Base-by-base conservation (phyloP, 1,140 invertebrate genomes). In the Drosophila oshimai region DNA sequence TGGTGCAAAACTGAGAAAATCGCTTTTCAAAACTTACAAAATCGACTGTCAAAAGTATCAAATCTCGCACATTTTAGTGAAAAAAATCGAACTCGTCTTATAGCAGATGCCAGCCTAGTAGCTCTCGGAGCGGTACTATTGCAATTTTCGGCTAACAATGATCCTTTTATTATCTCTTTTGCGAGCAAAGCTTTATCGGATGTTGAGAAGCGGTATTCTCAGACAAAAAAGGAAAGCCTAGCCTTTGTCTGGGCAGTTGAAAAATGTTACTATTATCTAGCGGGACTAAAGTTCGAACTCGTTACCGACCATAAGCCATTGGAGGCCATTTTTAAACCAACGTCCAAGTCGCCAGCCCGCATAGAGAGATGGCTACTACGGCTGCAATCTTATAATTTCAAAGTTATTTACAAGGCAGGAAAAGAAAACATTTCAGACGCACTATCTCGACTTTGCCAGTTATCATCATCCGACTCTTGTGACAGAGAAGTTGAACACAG, bases 61-160 rank as follows among this genome's bases (percentile, higher is more conserved):
- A 44, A 17, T 10, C 39, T 51, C 0, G 9, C 12, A 31, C 62
- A 74, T 20, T 69, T 61, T 2, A 42, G 57, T 6, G 28, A 20
- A 1, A 6, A 6, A 13, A 37, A 45, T 12, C 10, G 20, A 18
- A 65, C 60, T 2, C 44, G 45, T 20, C 15, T 62, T 3, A 62
- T 68, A 4, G 62, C 70, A 20, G 54, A 73, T 22, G 62, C 70
- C 5, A 73, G 62, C 24, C 62, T 54, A 0, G 54, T 72, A n/a
- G 69, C 47, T 4, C 18, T 72, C 12, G 69, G 47, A 17, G 61
- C 41, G 10, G 49, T 68, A 3, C 18, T 71, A 7, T 33, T 62
- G 9, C 45, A 64, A 36, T 49, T 57, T 17, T 28, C 22, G 13
- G 12, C 12, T 17, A 17, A 17, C 9, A 26, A 9, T 13, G 45